Evolutionary conservation across 2,113 vertebrate genomes (phyloP), one percentile per base, ranked within the genome.

Genomic region (Orthonyx spaldingii): DNA sequence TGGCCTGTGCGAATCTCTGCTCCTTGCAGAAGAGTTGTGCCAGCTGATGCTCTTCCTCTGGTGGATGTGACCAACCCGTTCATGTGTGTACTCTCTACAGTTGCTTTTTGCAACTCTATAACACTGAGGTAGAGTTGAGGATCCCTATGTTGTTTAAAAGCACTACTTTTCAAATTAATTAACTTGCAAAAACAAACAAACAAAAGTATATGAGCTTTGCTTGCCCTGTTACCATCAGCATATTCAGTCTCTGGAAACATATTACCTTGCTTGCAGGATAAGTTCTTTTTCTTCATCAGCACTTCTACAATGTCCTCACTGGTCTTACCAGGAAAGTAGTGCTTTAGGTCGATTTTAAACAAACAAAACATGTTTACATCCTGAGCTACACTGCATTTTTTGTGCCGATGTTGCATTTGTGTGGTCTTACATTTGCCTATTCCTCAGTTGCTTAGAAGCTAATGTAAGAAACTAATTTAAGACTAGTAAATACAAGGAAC

Each of bases 131-230:
- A 60, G 16, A 44, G 5, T 6, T 75, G 5, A 83, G 60, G 3
- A 11, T 69, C 8, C 7, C 5, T 16, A 3, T 39, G 16, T 35
- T 9, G 22, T n/a, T 76, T 69, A 47, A 50, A 80, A 72, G 2
- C 1, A 14, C 3, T 39, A 8, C 32, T 60, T 82, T 86, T 47
- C 12, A 42, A 41, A 64, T 5, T 16, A 79, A 61, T 79, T 72
- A 20, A 5, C 53, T 39, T 28, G 9, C 4, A 47, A 60, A 42
- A 27, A 28, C 23, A 33, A 46, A 44, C 18, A 6, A 44, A 13
- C n/a, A n/a, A 23, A 8, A 8, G 2, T 5, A 1, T 21, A 13
- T 1, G 1, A 4, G 3, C 20, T 41, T 55, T 41, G 1, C 5
- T 82, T 74, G 11, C 70, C 50, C 6, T 35, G 1, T 39, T 52